Evolutionary conservation across 2,888 invertebrate genomes (phyloP).

Genomic region (Heterodera filipjevi): DNA sequence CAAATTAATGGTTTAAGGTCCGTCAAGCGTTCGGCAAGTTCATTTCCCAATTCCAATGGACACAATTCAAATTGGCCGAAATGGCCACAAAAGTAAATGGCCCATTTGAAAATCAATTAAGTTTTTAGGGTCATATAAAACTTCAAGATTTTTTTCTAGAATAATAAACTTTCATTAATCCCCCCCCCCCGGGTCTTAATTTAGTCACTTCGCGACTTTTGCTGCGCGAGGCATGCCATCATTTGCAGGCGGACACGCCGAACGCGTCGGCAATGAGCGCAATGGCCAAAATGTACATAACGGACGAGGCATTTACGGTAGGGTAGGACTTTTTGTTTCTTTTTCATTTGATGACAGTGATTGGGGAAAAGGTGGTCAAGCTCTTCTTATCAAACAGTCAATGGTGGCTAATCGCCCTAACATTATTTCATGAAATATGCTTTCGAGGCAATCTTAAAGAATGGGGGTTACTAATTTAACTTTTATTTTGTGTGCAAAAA

Average conservation of each 20-base stretch:
- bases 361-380: no score
- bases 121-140: background rate
- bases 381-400: no score
- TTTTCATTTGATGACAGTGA: no score
- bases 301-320: conserved; percentile 71
- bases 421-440: no score
- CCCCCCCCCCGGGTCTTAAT: no score
- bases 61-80: conserved; percentile 71
- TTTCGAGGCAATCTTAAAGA: no score
- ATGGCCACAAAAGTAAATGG: conserved; percentile 68
- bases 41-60: conserved; percentile 69
- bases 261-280: conserved; percentile 70
- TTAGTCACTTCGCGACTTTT: conserved; percentile 69
- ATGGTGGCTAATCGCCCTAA: no score
- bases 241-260: conserved; percentile 67
- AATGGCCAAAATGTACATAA: conserved; percentile 71
- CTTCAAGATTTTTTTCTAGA: background rate
- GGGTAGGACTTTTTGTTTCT: background rate
- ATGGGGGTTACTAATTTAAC: no score
- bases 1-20: no score
- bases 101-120: background rate
- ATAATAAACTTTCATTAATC: no score
- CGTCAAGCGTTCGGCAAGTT: conserved; percentile 71
- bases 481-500: no score
- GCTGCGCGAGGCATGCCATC: conserved; percentile 70